phyloP scores from a whole-genome alignment of 1,140 invertebrate species.

The Macrocentrus cingulum region DNA sequence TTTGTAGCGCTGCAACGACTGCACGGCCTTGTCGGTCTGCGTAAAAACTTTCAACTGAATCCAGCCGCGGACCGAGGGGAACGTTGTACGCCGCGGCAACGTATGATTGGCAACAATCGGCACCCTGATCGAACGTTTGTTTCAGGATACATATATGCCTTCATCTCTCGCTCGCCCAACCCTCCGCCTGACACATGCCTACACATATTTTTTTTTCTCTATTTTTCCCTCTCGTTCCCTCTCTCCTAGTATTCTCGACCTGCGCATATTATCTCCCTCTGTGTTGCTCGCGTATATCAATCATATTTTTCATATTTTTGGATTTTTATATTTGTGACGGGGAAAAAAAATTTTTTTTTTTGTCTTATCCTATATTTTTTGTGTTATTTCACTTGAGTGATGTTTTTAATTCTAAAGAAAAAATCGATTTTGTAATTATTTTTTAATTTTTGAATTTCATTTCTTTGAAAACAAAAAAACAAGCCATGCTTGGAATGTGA shows the following conservation, averaged over 20 bases:
- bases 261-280: conserved; percentile 19
- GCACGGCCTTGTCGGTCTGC: conserved; percentile 43
- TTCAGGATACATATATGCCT: conserved; percentile 47
- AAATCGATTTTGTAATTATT: too few species aligned
- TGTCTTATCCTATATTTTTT: too few species aligned
- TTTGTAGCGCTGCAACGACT: conserved; percentile 5
- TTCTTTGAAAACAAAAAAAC: too few species aligned
- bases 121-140: conserved; percentile 58
- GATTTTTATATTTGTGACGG: too few species aligned
- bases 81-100: conserved; percentile 40
- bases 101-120: conserved; percentile 59
- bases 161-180: conserved; percentile 34
- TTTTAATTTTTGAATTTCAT: too few species aligned
- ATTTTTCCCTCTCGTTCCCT: conserved; percentile 13
- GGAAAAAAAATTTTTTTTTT: too few species aligned
- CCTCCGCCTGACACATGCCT: not conserved
- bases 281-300: not conserved
- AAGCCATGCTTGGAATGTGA: too few species aligned
- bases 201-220: conserved; percentile 12
- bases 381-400: too few species aligned
- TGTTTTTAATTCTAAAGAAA: too few species aligned
- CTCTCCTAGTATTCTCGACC: conserved; percentile 12
- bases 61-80: conserved; percentile 41
- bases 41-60: conserved; percentile 56
- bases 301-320: not conserved